Percentiles rank a stretch among this genome's conserved stretches.
phyloP scores from a whole-genome alignment of 2,888 invertebrate species.

The Dasysyrphus tricinctus region DNA sequence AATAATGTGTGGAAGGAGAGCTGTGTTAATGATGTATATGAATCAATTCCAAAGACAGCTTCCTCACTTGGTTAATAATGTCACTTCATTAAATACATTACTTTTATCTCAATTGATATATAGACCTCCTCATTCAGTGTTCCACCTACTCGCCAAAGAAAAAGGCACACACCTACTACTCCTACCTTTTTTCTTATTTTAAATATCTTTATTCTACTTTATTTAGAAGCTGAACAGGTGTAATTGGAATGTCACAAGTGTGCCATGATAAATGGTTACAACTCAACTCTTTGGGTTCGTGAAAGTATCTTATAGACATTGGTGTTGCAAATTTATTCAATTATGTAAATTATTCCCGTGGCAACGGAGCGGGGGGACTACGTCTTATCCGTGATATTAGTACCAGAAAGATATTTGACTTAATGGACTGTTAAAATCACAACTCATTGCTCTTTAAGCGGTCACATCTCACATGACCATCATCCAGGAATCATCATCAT shows the following conservation, averaged over 20 bases:
- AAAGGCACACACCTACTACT: slow-evolving; percentile 32
- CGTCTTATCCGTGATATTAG: background rate
- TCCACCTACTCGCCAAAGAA: slow-evolving; percentile 35
- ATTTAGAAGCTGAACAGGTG: slow-evolving; percentile 67
- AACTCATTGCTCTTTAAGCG: slow-evolving; percentile 33
- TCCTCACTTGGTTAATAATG: slow-evolving; percentile 25
- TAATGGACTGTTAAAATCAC: slow-evolving; percentile 66
- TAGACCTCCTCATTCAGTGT: slow-evolving; percentile 19
- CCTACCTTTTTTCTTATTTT: background rate
- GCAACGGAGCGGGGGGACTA: background rate
- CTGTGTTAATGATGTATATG: background rate
- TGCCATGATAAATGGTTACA: slow-evolving; percentile 71
- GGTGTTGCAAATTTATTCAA: slow-evolving; percentile 66
- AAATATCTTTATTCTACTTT: slow-evolving; percentile 51
- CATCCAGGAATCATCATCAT: slow-evolving; percentile 52
- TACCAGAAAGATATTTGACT: slow-evolving; percentile 13
- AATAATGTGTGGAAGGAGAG: background rate
- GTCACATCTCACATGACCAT: slow-evolving; percentile 9
- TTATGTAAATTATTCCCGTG: slow-evolving; percentile 56
- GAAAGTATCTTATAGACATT: slow-evolving; percentile 11
- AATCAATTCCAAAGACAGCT: slow-evolving; percentile 11
- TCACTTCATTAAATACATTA: slow-evolving; percentile 17
- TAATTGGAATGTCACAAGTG: slow-evolving; percentile 74
- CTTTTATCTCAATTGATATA: slow-evolving; percentile 18
- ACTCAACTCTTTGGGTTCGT: slow-evolving; percentile 53